Percentiles rank a stretch among this genome's conserved stretches.
phyloP scores from a whole-genome alignment of 2,797 vertebrate species.

The Scomberomorus guttatus region DNA sequence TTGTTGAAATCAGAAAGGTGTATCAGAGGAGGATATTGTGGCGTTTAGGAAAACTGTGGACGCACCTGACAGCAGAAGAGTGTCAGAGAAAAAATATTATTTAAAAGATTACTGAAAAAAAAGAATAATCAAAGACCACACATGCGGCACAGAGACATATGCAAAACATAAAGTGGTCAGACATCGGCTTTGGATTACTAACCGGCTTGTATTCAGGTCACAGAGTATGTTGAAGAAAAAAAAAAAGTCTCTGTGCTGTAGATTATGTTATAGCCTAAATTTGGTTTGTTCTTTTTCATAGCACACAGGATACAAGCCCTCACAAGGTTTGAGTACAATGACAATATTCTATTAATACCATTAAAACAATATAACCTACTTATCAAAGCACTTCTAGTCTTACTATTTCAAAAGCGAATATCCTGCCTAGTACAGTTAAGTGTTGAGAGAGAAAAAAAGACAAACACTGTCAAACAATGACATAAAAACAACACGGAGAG shows the following conservation, averaged over 20 bases:
- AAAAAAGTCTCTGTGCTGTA: conserved; percentile 7
- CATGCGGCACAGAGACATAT: background rate
- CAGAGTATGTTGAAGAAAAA: background rate
- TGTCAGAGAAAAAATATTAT: background rate
- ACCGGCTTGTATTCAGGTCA: conserved; percentile 7
- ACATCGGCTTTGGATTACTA: background rate
- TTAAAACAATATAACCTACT: conserved; percentile 66
- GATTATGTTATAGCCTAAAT: conserved; percentile 51
- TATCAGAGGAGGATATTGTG: background rate
- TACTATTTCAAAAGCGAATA: conserved; percentile 68
- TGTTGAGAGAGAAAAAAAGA: conserved; percentile 54
- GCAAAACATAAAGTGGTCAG: background rate
- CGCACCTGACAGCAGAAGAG: background rate
- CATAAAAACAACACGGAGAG: conserved; percentile 68
- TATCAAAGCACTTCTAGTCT: conserved; percentile 69
- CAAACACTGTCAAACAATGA: conserved; percentile 78
- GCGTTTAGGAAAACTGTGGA: background rate
- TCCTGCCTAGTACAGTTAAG: conserved; percentile 68
- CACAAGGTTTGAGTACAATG: conserved; percentile 64
- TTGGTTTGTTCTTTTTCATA: conserved; percentile 27
- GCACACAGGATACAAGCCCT: conserved; percentile 26
- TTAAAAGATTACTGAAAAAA: too few species aligned
- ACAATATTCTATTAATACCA: conserved; percentile 72
- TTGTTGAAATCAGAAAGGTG: background rate
- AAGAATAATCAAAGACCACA: background rate